phyloP scores from a whole-genome alignment of 2,888 invertebrate species.

The Microctonus brassicae region DNA sequence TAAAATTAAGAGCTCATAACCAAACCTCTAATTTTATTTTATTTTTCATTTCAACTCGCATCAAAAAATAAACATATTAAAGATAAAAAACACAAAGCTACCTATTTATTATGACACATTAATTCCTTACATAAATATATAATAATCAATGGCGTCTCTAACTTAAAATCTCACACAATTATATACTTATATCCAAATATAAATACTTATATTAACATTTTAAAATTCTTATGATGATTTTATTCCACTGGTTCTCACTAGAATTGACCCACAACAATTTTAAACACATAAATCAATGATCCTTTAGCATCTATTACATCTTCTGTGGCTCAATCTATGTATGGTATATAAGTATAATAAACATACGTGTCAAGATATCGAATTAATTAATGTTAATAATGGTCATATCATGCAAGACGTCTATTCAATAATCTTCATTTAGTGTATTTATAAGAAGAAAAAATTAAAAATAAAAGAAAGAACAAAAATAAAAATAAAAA shows the following conservation, averaged over 20 bases:
- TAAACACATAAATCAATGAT: slow-evolving; percentile 45
- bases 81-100: not conserved
- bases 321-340: slow-evolving; percentile 25
- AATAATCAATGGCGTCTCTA: not conserved
- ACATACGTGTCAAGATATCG: slow-evolving; percentile 27
- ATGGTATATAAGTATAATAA: too few relatives aligned
- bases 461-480: not conserved
- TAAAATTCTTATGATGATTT: slow-evolving; percentile 36
- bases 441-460: not conserved
- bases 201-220: not conserved
- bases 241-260: slow-evolving; percentile 28
- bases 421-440: not conserved
- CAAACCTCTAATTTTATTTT: not conserved
- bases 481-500: not conserved
- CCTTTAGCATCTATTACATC: slow-evolving; percentile 28
- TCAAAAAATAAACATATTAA: too few relatives aligned
- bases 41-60: not conserved
- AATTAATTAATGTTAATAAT: slow-evolving; percentile 21
- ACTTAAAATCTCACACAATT: not conserved
- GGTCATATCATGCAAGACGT: not conserved
- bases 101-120: slow-evolving; percentile 15
- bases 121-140: not conserved
- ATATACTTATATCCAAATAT: not conserved
- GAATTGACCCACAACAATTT: slow-evolving; percentile 37
- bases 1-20: too few relatives aligned